Evolutionary conservation across 2,797 vertebrate species (phyloP), one percentile per base, ranked within the genome.

Genomic region (Crenichthys baileyi): DNA sequence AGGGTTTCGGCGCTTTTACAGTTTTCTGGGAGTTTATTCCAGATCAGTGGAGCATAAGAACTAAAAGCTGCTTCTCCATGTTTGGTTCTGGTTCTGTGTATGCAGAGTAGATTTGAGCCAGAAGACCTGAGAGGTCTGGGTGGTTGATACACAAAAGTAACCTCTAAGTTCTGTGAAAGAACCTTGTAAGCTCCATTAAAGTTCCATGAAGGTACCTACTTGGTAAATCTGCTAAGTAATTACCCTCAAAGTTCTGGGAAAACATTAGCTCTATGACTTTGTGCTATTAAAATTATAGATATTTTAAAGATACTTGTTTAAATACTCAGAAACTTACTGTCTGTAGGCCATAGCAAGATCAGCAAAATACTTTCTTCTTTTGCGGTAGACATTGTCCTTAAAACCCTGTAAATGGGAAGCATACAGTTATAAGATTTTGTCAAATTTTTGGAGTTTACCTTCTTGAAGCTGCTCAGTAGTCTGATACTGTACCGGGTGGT

Each of bases 361-460:
- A 82, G 97, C 97, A 95, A 99, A 99, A 90, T 98, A 96, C 93
- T 98, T 98, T 63, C 98, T 91, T 81, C 98, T 97, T 92, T 96
- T 97, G 46, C 98, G 95, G 86, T 99, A 98, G 67, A 97, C 97
- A 2, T 98, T 98, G 92, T 98, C 97, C 94, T 98, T 99, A 94
- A 99, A 99, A 80, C 98, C 98, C 98, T 99, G 87, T 71, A 72
- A 60, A 70, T 83, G 56, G 88, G 5, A 46, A 78, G 58, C 0
- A 70, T 1, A 72, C 15, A 77, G 41, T 76, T 70, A 73, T 79
- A 11, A 78, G 44, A 75, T 48, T 29, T 6, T 4, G 70, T 58
- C 12, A 8, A 41, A 7, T 39, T 15, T 8, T 15, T 55, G 3
- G 0, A 48, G 0, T 55, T 63, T 55, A 4, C 1, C 36, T 53